These are phyloP conservation scores for Thalassaphorura encarpata DNA, from an alignment of 1,140 invertebrate species.

Conservation along the genomic window DNA sequence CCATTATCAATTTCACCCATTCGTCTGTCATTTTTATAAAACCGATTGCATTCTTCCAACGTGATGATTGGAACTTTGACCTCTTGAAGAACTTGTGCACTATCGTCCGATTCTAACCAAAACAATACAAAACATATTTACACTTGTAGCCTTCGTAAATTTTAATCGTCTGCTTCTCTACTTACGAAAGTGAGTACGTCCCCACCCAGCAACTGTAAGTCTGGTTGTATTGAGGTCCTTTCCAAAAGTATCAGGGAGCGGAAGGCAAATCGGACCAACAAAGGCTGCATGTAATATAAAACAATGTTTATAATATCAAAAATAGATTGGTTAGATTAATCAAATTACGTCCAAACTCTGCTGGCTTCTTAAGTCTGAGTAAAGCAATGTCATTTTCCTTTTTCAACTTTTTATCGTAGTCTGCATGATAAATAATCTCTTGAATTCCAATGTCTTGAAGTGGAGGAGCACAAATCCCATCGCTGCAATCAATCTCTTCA, in stretches of 20 bases:
- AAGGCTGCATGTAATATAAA: slow-evolving; percentile 16
- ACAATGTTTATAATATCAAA: neutral
- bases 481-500: slow-evolving; percentile 4
- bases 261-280: slow-evolving; percentile 30
- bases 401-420: slow-evolving; percentile 15
- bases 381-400: slow-evolving; percentile 33
- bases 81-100: slow-evolving; percentile 12
- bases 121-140: neutral
- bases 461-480: slow-evolving; percentile 43
- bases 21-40: slow-evolving; percentile 13
- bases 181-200: slow-evolving; percentile 24
- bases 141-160: neutral
- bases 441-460: slow-evolving; percentile 50
- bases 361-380: slow-evolving; percentile 17
- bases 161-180: neutral
- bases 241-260: too few relatives aligned
- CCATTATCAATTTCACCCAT: slow-evolving; percentile 8
- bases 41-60: slow-evolving; percentile 11
- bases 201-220: slow-evolving; percentile 30
- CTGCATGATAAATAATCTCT: slow-evolving; percentile 42
- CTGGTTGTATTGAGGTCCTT: too few relatives aligned
- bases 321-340: neutral
- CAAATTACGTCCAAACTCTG: slow-evolving; percentile 22
- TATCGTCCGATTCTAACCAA: slow-evolving; percentile 11
- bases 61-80: slow-evolving; percentile 15